Percentiles rank a stretch among this genome's conserved stretches.
phyloP scores from a whole-genome alignment of 1,140 invertebrate genomes.

The Pectinophora gossypiella region DNA sequence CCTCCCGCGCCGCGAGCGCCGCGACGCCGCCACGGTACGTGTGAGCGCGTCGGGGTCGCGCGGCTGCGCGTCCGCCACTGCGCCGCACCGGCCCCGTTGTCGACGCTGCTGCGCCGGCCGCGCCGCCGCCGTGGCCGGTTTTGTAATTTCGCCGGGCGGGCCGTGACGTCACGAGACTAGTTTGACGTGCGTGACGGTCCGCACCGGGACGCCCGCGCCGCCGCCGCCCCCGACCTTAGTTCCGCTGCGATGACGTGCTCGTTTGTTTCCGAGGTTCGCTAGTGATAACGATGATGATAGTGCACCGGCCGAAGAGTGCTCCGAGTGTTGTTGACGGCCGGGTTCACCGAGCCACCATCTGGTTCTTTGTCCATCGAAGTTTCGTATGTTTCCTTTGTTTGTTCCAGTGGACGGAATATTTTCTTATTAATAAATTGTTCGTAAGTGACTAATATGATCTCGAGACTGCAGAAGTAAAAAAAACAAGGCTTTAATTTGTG shows the following conservation, averaged over 20 bases:
- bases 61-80: conserved; percentile 68
- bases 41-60: conserved; percentile 65
- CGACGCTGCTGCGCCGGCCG: conserved; percentile 35
- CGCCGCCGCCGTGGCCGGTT: conserved; percentile 68
- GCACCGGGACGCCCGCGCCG: conserved; percentile 57
- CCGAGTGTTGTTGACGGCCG: no score
- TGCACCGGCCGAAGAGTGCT: not conserved
- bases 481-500: not conserved
- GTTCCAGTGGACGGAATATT: not conserved
- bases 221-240: conserved; percentile 61
- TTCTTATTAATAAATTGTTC: not conserved
- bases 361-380: not conserved
- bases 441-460: not conserved
- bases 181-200: conserved; percentile 66
- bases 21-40: conserved; percentile 66
- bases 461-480: not conserved
- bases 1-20: conserved; percentile 30
- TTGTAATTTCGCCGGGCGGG: conserved; percentile 68
- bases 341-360: not conserved
- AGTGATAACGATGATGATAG: conserved; percentile 3
- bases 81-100: conserved; percentile 43
- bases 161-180: conserved; percentile 71
- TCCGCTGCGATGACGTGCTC: conserved; percentile 64
- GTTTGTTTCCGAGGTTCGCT: conserved; percentile 29
- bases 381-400: not conserved